Conservation (phyloP, 2,113 vertebrate species). For the Brienomyrus brachyistius region DNA sequence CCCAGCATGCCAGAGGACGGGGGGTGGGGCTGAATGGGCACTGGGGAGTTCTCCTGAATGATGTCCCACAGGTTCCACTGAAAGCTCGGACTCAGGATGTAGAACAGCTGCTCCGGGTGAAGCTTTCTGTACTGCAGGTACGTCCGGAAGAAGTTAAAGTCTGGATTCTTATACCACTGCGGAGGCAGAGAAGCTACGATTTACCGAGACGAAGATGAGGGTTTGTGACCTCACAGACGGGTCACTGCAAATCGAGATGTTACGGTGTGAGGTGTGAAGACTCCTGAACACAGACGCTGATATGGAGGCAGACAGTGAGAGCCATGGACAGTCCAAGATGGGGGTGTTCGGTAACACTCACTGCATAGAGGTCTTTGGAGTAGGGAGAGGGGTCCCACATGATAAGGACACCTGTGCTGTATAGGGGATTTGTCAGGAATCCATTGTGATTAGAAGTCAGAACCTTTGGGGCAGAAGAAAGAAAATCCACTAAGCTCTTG, state of each 20-base stretch:
- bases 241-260: neutral
- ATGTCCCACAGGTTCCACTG: conserved; percentile 73
- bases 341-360: conserved; percentile 35
- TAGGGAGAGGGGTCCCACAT: conserved; percentile 71
- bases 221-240: neutral
- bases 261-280: no score
- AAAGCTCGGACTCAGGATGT: conserved; percentile 66
- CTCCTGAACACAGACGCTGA: no score
- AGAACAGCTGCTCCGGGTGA: conserved; percentile 63
- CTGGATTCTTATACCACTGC: conserved; percentile 67
- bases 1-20: conserved; percentile 72
- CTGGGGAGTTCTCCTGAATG: conserved; percentile 64
- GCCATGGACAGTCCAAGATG: neutral
- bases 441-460: conserved; percentile 48
- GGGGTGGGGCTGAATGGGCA: conserved; percentile 68
- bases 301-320: neutral
- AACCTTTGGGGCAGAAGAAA: conserved; percentile 47
- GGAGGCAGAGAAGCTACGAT: neutral
- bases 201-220: neutral
- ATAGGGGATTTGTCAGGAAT: conserved; percentile 56
- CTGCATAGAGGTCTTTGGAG: conserved; percentile 58
- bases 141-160: conserved; percentile 62
- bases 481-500: conserved; percentile 3
- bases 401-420: conserved; percentile 62
- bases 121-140: conserved; percentile 53